Base-by-base conservation (phyloP, 2,113 vertebrate genomes). In the Spea bombifrons region DNA sequence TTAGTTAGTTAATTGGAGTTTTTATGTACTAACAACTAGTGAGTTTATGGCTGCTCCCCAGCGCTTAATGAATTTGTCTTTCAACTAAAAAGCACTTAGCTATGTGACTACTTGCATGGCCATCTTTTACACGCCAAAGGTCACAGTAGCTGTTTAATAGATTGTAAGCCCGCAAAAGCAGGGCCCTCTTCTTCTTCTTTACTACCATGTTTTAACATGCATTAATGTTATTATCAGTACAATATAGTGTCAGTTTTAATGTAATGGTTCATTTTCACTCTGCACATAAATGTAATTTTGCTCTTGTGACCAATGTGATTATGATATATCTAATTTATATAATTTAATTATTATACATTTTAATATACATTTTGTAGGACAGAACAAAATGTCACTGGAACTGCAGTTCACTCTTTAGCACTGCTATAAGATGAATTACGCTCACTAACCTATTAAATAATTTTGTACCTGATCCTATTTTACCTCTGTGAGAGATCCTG, bases 1-100 rank as follows among this genome's bases (percentile, higher is more conserved):
- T 73, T 80, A 79, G 70, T 63, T 59, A 44, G 77, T 73, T 76
- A 73, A 72, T 66, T 78, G 57, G 57, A 52, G 59, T 72, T 65
- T 78, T 66, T 67, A 66, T 80, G 71, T 71, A 43, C 71, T 59
- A 57, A 48, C 71, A 59, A 48, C 71, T 73, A 57, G n/a, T 73
- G 50, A 17, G 71, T 80, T 80, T 80, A 73, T 73, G 45, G 71
- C 71, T 45, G 30, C 46, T 59, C 73, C 64, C 7, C 16, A 59
- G 7, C 59, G 55, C 55, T 73, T 80, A 47, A 73, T 73, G 64
- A 50, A 59, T 30, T 63, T 66, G 47, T n/a, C 71, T 69, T 76
- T 76, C 66, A 76, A 59, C 59, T 69, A 30, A 68, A 30, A 66
- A 48, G 63, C 63, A 30, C 52, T 73, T 47, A 79, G 61, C 47